Conservation (phyloP, 2,797 vertebrate genomes). For the Tangara arthus region DNA sequence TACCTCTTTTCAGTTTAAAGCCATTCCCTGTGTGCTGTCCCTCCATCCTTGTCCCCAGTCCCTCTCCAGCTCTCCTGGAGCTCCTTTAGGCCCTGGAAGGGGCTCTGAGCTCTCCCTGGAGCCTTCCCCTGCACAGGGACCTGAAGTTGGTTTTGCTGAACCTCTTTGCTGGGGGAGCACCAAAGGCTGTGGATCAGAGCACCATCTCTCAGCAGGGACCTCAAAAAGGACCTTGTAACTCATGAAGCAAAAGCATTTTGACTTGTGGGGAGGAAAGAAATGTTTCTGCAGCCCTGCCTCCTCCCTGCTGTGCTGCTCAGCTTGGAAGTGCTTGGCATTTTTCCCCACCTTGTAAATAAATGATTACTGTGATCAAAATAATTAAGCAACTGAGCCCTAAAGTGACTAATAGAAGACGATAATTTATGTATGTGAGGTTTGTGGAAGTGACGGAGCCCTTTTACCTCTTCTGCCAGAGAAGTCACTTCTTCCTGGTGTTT, state of each 20-base stretch:
- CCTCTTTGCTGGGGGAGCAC: background rate
- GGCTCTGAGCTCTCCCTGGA: background rate
- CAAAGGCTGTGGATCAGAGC: background rate
- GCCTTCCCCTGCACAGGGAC: background rate
- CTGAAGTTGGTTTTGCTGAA: background rate
- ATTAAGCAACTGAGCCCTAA: slow-evolving; percentile 61
- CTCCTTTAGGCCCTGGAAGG: rapidly evolving
- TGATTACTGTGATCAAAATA: slow-evolving; percentile 62
- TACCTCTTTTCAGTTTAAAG: background rate
- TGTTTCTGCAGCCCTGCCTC: background rate
- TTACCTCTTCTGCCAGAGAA: background rate
- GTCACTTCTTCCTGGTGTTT: background rate
- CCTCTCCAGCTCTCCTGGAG: background rate
- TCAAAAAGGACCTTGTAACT: background rate
- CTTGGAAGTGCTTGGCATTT: slow-evolving; percentile 54
- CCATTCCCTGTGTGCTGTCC: background rate
- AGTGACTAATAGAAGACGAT: slow-evolving; percentile 17
- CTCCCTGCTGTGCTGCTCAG: background rate
- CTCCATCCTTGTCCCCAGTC: background rate
- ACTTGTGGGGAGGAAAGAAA: background rate
- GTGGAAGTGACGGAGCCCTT: slow-evolving; percentile 20
- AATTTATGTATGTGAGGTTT: slow-evolving; percentile 17
- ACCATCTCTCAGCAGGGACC: background rate
- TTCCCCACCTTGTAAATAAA: slow-evolving; percentile 62
- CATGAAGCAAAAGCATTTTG: background rate